Conservation (phyloP, 2,888 invertebrate species). For the Rotaria macrura region DNA sequence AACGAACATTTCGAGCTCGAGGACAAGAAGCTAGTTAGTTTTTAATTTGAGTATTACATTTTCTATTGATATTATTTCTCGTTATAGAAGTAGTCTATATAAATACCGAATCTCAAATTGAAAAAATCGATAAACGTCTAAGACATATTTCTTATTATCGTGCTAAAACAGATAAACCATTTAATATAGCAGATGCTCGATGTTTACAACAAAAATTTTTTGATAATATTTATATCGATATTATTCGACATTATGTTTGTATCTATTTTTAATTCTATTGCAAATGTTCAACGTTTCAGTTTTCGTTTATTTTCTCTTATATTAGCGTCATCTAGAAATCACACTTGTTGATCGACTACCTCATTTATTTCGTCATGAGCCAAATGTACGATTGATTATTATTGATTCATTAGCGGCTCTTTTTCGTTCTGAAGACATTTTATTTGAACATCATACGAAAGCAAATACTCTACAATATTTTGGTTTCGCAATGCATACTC, state of each 20-base stretch:
- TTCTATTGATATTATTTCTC: not conserved
- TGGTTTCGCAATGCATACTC: conserved; percentile 55
- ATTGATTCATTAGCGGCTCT: conserved; percentile 67
- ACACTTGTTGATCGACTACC: conserved; percentile 56
- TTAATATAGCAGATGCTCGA: conserved; percentile 37
- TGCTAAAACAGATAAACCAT: conserved; percentile 40
- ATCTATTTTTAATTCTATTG: not conserved
- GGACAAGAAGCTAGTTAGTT: conserved; percentile 55
- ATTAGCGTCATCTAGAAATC: conserved; percentile 55
- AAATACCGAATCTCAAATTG: not conserved
- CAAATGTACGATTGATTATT: conserved; percentile 61
- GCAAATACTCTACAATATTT: conserved; percentile 50
- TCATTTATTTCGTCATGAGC: conserved; percentile 52
- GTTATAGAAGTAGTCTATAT: not conserved
- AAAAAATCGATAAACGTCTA: conserved; percentile 57
- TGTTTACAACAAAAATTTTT: conserved; percentile 4
- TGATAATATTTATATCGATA: conserved; percentile 15
- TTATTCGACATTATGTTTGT: not conserved
- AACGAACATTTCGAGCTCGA: conserved; percentile 59
- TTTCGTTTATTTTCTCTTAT: no score
- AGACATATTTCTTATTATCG: conserved; percentile 50
- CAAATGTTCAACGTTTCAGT: not conserved
- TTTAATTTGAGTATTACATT: no score
- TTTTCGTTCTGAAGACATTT: conserved; percentile 58
- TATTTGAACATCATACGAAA: conserved; percentile 49